These are phyloP conservation scores for Lydus trimaculatus DNA, from an alignment of 2,888 invertebrate genomes.

Conservation along the genomic window DNA sequence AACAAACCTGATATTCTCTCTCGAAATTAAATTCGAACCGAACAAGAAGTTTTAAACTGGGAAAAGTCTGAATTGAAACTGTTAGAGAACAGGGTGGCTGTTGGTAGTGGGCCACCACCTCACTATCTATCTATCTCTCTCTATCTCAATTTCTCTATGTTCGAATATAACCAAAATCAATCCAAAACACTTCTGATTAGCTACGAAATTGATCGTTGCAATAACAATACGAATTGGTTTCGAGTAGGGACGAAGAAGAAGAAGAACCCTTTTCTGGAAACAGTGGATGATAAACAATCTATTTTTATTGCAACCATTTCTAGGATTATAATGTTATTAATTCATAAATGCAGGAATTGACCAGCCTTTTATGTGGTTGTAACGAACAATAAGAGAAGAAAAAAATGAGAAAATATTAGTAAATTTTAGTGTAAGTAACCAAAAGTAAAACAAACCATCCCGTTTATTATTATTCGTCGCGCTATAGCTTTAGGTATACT, in stretches of 20 bases:
- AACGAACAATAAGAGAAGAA: constrained; percentile 9
- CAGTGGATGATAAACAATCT: constrained; percentile 11
- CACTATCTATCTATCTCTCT: too few relatives aligned
- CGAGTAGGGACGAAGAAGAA: constrained; percentile 10
- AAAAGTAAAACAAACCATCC: constrained; percentile 30
- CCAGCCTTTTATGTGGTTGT: constrained; percentile 8
- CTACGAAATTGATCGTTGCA: constrained; percentile 35
- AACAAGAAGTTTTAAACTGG: constrained; percentile 35
- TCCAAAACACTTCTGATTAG: constrained; percentile 36
- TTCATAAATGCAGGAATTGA: constrained; percentile 25
- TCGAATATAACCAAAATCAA: constrained; percentile 26
- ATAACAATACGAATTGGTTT: constrained; percentile 31
- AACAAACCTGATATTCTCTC: constrained; percentile 31
- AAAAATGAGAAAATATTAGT: constrained; percentile 17
- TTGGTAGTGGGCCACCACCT: neutral
- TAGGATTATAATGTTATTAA: constrained; percentile 16
- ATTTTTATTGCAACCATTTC: constrained; percentile 26
- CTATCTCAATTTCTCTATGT: neutral
- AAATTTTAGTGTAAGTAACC: constrained; percentile 22
- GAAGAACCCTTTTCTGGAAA: constrained; percentile 19
- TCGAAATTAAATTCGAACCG: constrained; percentile 33
- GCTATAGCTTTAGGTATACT: constrained; percentile 26
- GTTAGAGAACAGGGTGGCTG: constrained; percentile 20
- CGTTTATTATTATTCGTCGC: constrained; percentile 34
- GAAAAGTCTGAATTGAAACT: constrained; percentile 26